These are phyloP conservation scores for Mercenaria mercenaria DNA, from an alignment of 1,140 invertebrate species.

Conservation along the genomic window DNA sequence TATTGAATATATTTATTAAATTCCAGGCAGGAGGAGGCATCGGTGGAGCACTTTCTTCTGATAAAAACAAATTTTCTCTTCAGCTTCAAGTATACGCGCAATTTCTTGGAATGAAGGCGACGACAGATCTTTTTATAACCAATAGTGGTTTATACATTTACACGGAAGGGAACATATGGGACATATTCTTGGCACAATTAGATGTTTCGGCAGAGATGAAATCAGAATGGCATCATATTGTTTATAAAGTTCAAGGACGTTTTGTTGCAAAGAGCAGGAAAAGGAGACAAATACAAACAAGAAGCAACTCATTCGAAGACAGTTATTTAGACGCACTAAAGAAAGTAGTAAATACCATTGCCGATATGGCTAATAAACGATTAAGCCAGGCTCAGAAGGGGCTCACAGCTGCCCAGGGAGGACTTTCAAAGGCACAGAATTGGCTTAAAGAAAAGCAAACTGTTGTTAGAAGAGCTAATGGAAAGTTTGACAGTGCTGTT, in stretches of 20 bases:
- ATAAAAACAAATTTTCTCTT: neutral
- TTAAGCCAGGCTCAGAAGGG: constrained; percentile 3
- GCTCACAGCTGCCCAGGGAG: neutral
- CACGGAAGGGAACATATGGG: constrained; percentile 63
- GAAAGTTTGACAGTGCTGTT: constrained; percentile 60
- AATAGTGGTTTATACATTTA: constrained; percentile 32
- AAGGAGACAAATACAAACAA: neutral
- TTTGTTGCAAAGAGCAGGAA: neutral
- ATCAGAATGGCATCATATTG: constrained; percentile 47
- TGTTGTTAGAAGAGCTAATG: constrained; percentile 17
- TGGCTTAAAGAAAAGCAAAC: constrained; percentile 47
- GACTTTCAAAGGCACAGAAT: constrained; percentile 35
- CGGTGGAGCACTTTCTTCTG: neutral
- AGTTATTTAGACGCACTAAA: constrained; percentile 55
- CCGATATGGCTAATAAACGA: constrained; percentile 21
- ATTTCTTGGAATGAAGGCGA: neutral
- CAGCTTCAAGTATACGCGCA: neutral
- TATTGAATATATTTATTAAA: neutral
- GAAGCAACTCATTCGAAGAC: constrained; percentile 19
- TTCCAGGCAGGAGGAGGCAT: neutral
- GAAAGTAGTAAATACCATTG: neutral
- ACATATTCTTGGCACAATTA: constrained; percentile 50
- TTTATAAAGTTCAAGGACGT: constrained; percentile 32
- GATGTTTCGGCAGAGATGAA: constrained; percentile 28
- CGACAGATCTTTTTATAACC: constrained; percentile 36